These are phyloP conservation scores for Ptychoptera albimana DNA, from an alignment of 2,888 invertebrate genomes.

Conservation along the genomic window DNA sequence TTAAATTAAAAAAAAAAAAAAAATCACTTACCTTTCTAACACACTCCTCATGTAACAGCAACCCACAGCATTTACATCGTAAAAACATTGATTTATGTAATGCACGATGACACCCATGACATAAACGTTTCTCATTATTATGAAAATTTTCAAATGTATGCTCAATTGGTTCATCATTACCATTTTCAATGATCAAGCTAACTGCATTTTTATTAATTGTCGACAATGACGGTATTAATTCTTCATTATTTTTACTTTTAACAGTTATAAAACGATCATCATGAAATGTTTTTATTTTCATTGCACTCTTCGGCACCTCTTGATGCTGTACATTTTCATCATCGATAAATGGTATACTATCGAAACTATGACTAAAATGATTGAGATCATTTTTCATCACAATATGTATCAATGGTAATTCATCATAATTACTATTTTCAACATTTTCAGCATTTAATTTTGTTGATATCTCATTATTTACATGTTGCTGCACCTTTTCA, in stretches of 20 bases:
- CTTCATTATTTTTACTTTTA: conserved; percentile 2
- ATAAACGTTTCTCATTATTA: no score
- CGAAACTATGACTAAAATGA: conserved; percentile 3
- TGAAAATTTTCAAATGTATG: no score
- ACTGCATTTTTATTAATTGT: no score
- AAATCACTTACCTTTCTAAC: no score
- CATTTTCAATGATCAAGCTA: no score
- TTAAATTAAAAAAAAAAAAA: no score
- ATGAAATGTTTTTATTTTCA: not conserved
- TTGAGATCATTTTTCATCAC: conserved; percentile 2
- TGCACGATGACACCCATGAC: no score
- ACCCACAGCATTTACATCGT: no score
- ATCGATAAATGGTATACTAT: conserved; percentile 8
- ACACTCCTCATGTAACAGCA: no score
- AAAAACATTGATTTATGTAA: no score
- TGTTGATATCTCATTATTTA: not conserved
- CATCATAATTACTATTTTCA: conserved; percentile 7
- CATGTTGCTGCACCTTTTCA: not conserved
- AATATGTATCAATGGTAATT: conserved; percentile 6
- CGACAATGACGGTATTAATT: no score
- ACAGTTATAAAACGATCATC: conserved; percentile 5
- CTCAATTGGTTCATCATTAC: no score
- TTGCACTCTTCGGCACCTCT: not conserved
- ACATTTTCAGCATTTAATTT: conserved; percentile 1
- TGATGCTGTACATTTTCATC: not conserved